Evolutionary conservation across 2,797 vertebrate species (phyloP), one percentile per base, ranked within the genome.

Genomic region (Xenentodon cancila): DNA sequence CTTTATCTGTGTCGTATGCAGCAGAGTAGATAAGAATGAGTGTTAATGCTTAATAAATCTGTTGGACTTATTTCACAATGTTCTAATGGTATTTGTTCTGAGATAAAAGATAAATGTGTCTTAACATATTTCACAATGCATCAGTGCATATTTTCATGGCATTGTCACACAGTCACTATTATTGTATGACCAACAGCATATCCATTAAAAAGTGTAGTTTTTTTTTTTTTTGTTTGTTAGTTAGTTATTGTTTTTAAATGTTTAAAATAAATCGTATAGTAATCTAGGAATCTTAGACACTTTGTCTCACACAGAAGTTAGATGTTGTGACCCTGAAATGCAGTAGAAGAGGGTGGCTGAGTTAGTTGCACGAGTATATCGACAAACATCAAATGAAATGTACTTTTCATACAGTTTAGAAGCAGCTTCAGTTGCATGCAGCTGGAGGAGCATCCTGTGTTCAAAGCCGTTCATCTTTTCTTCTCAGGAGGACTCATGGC

Each of bases 401-500:
- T 53, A 9, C 9, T 34, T 44, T 43, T 47, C 17, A 12, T 9
- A 6, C 12, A 2, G 4, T 20, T 50, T 49, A 12, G 25, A 59
- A 63, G 60, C 43, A 49, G 7, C 6, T 48, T 53, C 0, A 2
- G 66, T 59, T 72, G 34, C 34, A 11, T 37, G 2, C 34, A 13
- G 34, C 34, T 37, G 9, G 9, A 11, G 11, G 34, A 37, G 11
- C 5, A 25, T 65, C 8, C 0, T 0, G 7, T 15, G 6, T 44
- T 25, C 17, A 7, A 49, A 54, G 22, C 3, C 21, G 1, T 7
- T 74, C 15, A 2, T 60, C n/a, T 13, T 76, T 1, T 84, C 15
- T 84, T 84, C 18, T 50, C 63, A 99, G 97, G 93, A 95, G 97
- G 82, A 95, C 92, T 0, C 97, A 99, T 20, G 97, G 97, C 92